Conservation (phyloP, 2,113 vertebrate species). For the Notiomystis cincta region DNA sequence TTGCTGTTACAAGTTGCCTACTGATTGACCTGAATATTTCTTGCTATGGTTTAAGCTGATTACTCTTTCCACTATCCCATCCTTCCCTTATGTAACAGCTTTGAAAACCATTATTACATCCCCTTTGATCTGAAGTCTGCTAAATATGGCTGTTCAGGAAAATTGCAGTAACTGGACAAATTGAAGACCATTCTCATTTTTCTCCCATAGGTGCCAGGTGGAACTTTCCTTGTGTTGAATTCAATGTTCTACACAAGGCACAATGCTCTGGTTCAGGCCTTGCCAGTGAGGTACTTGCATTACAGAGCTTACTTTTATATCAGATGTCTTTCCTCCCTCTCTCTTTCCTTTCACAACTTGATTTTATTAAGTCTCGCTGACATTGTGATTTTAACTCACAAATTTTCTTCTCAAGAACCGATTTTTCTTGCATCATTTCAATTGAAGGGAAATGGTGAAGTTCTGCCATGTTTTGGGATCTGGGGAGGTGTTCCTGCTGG, state of each 20-base stretch:
- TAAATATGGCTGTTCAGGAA: neutral
- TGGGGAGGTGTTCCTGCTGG: neutral
- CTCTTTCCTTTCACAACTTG: neutral
- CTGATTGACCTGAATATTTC: neutral
- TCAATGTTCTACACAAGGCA: neutral
- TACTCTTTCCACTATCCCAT: neutral
- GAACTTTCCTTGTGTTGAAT: neutral
- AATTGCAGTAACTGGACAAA: neutral
- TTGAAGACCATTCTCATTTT: neutral
- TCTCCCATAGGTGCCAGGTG: neutral
- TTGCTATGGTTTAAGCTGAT: neutral
- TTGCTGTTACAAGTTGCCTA: neutral
- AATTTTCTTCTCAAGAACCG: neutral
- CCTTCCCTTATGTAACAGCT: neutral
- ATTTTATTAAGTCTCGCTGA: neutral
- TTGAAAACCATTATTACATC: neutral
- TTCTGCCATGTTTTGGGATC: neutral
- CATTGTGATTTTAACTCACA: neutral
- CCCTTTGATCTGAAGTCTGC: slow-evolving; percentile 3
- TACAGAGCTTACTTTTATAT: neutral
- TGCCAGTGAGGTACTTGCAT: neutral
- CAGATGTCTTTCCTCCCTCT: neutral
- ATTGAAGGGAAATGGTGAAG: neutral
- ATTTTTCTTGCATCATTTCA: neutral
- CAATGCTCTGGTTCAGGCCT: neutral